Evolutionary conservation across 2,113 vertebrate species (phyloP).

Genomic region (Collichthys lucidus): DNA sequence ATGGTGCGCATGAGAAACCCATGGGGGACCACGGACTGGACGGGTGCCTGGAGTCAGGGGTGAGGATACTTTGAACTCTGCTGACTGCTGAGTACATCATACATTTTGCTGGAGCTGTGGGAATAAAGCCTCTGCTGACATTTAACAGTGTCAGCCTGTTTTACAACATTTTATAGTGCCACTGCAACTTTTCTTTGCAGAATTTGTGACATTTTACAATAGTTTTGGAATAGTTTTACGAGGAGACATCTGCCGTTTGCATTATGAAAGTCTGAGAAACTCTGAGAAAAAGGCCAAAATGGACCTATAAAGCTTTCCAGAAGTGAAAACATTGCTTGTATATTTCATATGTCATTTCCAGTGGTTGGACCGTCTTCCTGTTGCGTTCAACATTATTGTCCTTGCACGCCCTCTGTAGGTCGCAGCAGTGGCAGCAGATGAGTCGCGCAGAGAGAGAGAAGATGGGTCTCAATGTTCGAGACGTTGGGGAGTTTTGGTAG

Average conservation of each 20-base stretch:
- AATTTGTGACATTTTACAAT: constrained; percentile 61
- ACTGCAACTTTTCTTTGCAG: constrained; percentile 44
- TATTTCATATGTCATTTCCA: constrained; percentile 44
- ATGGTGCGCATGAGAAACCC: constrained; percentile 88
- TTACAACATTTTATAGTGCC: constrained; percentile 45
- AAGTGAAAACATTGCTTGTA: constrained; percentile 44
- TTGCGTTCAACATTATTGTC: constrained; percentile 7
- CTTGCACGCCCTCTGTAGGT: constrained; percentile 74
- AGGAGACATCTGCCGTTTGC: constrained; percentile 55
- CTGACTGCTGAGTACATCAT: constrained; percentile 30
- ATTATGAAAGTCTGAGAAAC: constrained; percentile 54
- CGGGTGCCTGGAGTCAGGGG: constrained; percentile 86
- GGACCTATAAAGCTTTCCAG: constrained; percentile 59
- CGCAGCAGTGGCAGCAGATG: constrained; percentile 84
- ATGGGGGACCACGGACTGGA: constrained; percentile 88
- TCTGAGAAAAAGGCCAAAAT: constrained; percentile 42
- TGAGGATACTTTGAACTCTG: constrained; percentile 55
- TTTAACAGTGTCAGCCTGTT: constrained; percentile 42
- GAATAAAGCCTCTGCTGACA: constrained; percentile 35
- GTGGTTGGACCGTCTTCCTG: neutral
- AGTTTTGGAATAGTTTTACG: constrained; percentile 48
- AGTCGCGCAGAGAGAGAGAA: constrained; percentile 82
- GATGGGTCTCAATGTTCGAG: constrained; percentile 83
- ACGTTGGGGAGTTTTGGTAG: constrained; percentile 88
- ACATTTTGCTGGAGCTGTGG: constrained; percentile 42